These are phyloP conservation scores for Phorcus lineatus DNA, from an alignment of 2,888 invertebrate species.

Conservation along the genomic window DNA sequence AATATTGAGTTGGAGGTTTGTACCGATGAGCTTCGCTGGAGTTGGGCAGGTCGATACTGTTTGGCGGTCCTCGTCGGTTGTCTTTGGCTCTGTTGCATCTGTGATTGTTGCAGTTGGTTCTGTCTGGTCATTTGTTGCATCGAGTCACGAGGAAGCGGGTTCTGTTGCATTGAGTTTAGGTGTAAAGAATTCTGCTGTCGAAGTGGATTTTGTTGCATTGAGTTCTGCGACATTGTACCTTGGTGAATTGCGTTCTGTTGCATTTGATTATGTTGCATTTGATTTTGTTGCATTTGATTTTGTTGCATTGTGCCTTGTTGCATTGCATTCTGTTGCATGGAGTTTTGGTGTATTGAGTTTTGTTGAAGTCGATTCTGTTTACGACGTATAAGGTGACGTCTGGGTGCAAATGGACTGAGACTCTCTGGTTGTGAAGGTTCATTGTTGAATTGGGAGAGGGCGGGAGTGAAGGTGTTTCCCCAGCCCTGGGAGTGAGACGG, in stretches of 20 bases:
- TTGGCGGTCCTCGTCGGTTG: too few relatives aligned
- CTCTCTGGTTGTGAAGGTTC: neutral
- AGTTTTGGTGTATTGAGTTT: neutral
- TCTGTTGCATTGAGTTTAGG: neutral
- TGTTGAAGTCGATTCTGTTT: neutral
- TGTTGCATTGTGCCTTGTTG: neutral
- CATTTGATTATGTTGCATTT: neutral
- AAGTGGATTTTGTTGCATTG: neutral
- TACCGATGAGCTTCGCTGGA: neutral
- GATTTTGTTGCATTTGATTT: too few relatives aligned
- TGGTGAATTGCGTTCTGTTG: neutral
- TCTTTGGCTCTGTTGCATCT: too few relatives aligned
- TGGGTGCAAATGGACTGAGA: constrained; percentile 11
- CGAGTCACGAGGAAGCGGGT: neutral
- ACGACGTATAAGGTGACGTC: neutral
- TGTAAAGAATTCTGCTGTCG: neutral
- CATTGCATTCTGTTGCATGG: neutral
- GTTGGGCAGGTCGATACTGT: too few relatives aligned
- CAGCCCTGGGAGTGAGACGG: constrained; percentile 6
- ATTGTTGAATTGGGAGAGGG: neutral
- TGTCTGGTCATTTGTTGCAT: neutral
- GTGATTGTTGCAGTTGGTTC: neutral
- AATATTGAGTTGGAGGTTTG: neutral
- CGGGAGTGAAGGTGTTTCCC: constrained; percentile 15
- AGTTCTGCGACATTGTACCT: neutral